Evolutionary conservation across 2,888 invertebrate genomes (phyloP), one percentile per base, ranked within the genome.

Genomic region (Epirrhoe alternata): DNA sequence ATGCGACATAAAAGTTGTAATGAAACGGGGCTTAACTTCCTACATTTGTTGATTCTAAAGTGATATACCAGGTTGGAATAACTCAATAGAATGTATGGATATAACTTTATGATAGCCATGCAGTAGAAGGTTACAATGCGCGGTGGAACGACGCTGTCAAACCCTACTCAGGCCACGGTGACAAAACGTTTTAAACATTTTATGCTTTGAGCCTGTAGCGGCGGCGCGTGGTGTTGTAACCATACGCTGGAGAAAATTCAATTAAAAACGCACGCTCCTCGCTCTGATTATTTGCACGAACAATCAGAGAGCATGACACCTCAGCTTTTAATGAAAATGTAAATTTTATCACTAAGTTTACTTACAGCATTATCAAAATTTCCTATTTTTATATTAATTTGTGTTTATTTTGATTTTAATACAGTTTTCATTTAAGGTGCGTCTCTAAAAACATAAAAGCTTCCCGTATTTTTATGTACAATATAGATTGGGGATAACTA

Each of bases 101-200:
- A 82, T 80, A 84, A 82, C 80, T 81, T 82, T 81, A 79, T 81
- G 82, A 84, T 81, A 83, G 81, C 78, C 75, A 75, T 72, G 74
- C 69, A 66, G 72, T 69, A 74, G 77, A 72, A 73, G 78, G 78
- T 74, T 47, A 79, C 77, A 79, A 81, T 82, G 83, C 79, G 80
- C 77, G 81, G 81, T 80, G 79, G 78, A 79, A 82, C 81, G 77
- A 77, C 78, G 74, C 83, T 84, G 88, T 88, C 89, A 86, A 77
- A 88, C 88, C 89, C 87, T 84, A 76, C 85, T 89, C 89, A 86
- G 77, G 74, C 74, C 78, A 80, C 79, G 78, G 81, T 81, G 79
- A 82, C 74, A 74, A 76, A 76, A 70, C 67, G 70, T 63, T 70
- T 70, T 67, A 17, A 64, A 66, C 57, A 68, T 57, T 58, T 61